Conservation (phyloP, 2,888 invertebrate genomes). For the Tetramorium bicarinatum region DNA sequence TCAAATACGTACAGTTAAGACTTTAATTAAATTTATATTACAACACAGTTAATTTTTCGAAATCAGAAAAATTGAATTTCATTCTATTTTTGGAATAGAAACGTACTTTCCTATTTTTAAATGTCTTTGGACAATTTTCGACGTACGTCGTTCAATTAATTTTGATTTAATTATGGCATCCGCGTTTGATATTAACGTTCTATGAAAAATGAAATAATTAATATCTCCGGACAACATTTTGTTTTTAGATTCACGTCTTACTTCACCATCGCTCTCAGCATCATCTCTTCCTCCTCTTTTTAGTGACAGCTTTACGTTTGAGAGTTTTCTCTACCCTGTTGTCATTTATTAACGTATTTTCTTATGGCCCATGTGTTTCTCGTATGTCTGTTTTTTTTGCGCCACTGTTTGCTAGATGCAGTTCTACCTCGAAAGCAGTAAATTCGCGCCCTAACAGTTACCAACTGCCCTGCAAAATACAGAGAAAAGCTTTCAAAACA, state of each 20-base stretch:
- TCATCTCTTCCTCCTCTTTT: background rate
- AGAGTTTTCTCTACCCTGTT: constrained; percentile 39
- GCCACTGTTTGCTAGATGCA: constrained; percentile 37
- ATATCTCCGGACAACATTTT: background rate
- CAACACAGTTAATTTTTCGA: background rate
- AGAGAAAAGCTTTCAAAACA: constrained; percentile 56
- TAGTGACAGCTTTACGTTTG: constrained; percentile 1
- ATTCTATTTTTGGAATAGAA: background rate
- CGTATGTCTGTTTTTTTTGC: constrained; percentile 40
- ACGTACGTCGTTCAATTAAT: background rate
- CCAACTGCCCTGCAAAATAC: constrained; percentile 53
- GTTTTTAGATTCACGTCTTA: constrained; percentile 24
- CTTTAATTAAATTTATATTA: background rate
- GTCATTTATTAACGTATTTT: constrained; percentile 55
- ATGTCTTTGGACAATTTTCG: background rate
- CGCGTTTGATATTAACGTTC: background rate
- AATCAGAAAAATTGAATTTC: background rate
- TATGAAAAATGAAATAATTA: constrained; percentile 5
- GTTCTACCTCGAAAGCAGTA: constrained; percentile 35
- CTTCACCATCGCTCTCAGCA: background rate
- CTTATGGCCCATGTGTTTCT: constrained; percentile 29
- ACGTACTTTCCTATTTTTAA: background rate
- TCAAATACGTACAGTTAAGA: background rate
- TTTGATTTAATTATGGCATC: background rate
- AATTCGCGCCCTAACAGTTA: constrained; percentile 49